Percentiles rank a stretch among this genome's conserved stretches.
phyloP scores from a whole-genome alignment of 2,888 invertebrate species.

The Dendrolimus pini region DNA sequence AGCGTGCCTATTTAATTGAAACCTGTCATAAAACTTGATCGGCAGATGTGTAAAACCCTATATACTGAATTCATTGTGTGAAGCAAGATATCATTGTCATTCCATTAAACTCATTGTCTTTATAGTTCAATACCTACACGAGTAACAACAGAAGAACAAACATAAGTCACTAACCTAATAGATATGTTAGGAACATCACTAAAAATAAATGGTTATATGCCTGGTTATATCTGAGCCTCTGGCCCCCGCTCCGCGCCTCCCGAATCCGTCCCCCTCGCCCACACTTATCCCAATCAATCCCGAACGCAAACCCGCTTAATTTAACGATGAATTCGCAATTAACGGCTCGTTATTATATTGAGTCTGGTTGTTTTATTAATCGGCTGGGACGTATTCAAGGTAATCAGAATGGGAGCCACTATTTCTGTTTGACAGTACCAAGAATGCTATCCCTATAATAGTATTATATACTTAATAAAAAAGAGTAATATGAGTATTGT shows the following conservation, averaged over 20 bases:
- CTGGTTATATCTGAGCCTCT: constrained; percentile 12
- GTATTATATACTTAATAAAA: too few relatives aligned
- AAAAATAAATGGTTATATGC: constrained; percentile 46
- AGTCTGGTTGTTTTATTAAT: constrained; percentile 23
- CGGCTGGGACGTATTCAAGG: background rate
- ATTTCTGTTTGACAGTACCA: too few relatives aligned
- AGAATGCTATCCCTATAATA: too few relatives aligned
- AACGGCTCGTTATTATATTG: constrained; percentile 53
- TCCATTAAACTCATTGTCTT: too few relatives aligned
- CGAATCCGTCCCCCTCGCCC: constrained; percentile 18
- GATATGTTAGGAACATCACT: constrained; percentile 18
- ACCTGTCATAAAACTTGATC: too few relatives aligned
- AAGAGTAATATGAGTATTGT: too few relatives aligned
- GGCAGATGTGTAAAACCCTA: too few relatives aligned
- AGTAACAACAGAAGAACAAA: too few relatives aligned
- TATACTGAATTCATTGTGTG: too few relatives aligned
- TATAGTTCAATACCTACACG: too few relatives aligned
- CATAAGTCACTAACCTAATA: background rate
- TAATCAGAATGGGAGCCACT: background rate
- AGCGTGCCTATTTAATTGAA: too few relatives aligned
- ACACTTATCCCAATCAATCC: constrained; percentile 54
- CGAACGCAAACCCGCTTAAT: constrained; percentile 55
- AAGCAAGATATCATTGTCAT: too few relatives aligned
- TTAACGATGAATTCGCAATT: constrained; percentile 55
- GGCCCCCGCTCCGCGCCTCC: constrained; percentile 8